Evolutionary conservation across 2,113 vertebrate species (phyloP).

Genomic region (Dipodomys merriami): DNA sequence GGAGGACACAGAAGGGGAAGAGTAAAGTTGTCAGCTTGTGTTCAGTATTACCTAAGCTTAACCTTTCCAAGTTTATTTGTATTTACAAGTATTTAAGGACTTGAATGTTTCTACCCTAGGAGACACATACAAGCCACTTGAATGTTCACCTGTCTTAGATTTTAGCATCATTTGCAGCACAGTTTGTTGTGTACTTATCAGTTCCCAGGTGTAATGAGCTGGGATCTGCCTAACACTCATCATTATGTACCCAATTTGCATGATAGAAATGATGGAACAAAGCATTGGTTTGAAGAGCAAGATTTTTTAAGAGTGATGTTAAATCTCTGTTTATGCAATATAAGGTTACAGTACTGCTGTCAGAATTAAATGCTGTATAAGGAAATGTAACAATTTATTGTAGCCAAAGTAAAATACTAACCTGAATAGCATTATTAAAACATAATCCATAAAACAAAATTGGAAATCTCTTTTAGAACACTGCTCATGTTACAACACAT

Average conservation of each 20-base stretch:
- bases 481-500: conserved; percentile 67
- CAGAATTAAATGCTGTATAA: conserved; percentile 41
- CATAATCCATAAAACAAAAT: conserved; percentile 60
- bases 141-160: neutral
- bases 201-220: conserved; percentile 37
- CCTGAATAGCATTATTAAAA: conserved; percentile 63
- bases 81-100: neutral
- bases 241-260: conserved; percentile 19
- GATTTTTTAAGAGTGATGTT: conserved; percentile 24
- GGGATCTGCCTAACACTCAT: conserved; percentile 5
- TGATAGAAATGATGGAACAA: conserved; percentile 31
- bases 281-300: conserved; percentile 38
- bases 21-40: neutral
- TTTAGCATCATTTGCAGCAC: conserved; percentile 30
- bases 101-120: neutral
- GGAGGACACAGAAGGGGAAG: no score
- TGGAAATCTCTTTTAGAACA: conserved; percentile 71
- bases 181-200: neutral
- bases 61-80: neutral
- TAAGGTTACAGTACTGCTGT: neutral
- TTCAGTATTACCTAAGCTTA: neutral
- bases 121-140: neutral
- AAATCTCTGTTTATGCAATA: neutral
- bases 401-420: conserved; percentile 62
- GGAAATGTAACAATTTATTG: conserved; percentile 57